Base-by-base conservation (phyloP, 2,888 invertebrate species). In the Stenodera caucasica region DNA sequence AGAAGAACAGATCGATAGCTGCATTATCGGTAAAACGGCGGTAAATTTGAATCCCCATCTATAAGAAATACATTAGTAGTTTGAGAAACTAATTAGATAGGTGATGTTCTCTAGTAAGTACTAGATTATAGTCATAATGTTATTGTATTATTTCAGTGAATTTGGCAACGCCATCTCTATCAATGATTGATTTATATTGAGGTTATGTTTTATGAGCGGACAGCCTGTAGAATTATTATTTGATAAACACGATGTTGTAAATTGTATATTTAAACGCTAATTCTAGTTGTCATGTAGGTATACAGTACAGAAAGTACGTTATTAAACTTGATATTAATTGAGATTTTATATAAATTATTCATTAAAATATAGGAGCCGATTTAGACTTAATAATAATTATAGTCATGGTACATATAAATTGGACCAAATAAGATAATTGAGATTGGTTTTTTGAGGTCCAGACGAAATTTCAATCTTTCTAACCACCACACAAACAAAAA, bases 251-350 rank as follows among this genome's bases (percentile, higher is more conserved):
- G 18, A 40, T 40, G 45, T 21, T 21, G 45, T 45, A 45, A 45
- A 45, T 21, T 21, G 45, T 21, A 45, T 21, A 11, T 45, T 21
- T 15, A 21, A 21, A 14, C 2, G 21, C 21, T 45, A 45, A 45
- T 45, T 45, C 21, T 9, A 21, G 21, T 45, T 45, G 45, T 45
- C 21, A 45, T 45, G 21, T 11, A 45, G 21, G 11, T 40, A 18
- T 29, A 18, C 18, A 12, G 2, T 14, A 45, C n/a, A 12, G 11
- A 11, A 21, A 21, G 2, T 15, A 18, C 21, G 15, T 45, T 15
- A 45, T 45, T 45, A 45, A 37, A 4, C 26, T 45, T 45, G 18
- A 21, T 45, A 45, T 45, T 45, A 45, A 45, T 45, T 45, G 45
- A 21, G 45, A 4, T 21, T 18, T 21, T 18, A 45, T 45, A 45